These are phyloP conservation scores for Peucedramus taeniatus DNA, from an alignment of 2,113 vertebrate genomes.

Conservation along the genomic window DNA sequence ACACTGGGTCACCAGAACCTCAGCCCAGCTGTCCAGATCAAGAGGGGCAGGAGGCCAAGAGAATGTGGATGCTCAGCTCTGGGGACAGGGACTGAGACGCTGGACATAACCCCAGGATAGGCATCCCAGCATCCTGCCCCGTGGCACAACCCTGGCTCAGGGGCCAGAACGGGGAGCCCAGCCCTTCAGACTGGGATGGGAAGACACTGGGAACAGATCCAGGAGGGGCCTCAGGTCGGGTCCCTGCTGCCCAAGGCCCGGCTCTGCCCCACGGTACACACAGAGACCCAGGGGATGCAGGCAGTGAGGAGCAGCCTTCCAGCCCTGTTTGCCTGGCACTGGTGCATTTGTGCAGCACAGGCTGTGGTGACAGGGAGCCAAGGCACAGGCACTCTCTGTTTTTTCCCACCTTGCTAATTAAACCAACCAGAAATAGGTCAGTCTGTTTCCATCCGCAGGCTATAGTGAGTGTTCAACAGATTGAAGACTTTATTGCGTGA, in stretches of 20 bases:
- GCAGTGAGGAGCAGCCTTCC: not conserved
- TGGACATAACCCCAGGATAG: not conserved
- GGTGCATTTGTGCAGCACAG: not conserved
- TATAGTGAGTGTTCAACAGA: not conserved
- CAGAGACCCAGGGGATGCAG: not conserved
- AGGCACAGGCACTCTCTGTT: not conserved
- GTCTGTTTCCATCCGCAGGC: not conserved
- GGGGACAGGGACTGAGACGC: not conserved
- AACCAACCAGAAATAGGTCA: not conserved
- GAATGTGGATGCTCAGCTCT: too few species aligned
- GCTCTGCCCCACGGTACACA: rapidly evolving
- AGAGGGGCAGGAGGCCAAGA: not conserved
- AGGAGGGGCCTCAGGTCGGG: rapidly evolving
- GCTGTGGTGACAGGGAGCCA: not conserved
- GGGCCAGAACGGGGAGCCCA: not conserved
- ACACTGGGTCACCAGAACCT: not conserved
- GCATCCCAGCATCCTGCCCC: not conserved
- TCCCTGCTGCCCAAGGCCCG: not conserved
- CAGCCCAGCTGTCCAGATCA: not conserved
- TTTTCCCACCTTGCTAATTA: slow-evolving; percentile 27
- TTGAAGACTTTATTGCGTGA: not conserved
- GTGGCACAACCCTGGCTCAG: not conserved
- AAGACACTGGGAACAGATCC: not conserved
- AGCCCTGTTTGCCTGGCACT: rapidly evolving
- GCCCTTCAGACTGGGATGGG: not conserved